These are phyloP conservation scores for Abscondita cerata DNA, from an alignment of 2,888 invertebrate species.

Conservation along the genomic window DNA sequence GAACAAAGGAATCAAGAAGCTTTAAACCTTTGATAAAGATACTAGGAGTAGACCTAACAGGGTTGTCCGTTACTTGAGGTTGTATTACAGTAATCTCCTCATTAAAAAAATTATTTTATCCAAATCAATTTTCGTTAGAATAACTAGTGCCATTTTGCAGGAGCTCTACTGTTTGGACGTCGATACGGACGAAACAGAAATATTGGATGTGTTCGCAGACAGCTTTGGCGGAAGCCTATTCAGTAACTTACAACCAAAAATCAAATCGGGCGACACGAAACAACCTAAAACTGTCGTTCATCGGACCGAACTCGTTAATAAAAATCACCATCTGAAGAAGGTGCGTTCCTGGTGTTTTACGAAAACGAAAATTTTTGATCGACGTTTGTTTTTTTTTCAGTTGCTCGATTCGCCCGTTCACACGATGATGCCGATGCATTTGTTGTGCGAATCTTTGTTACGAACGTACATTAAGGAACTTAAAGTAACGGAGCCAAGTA, in stretches of 20 bases:
- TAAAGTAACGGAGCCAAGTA: no score
- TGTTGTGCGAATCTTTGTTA: conserved; percentile 49
- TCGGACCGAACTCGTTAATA: conserved; percentile 43
- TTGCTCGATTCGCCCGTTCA: conserved; percentile 54
- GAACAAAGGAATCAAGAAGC: no score
- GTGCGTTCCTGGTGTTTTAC: conserved; percentile 35
- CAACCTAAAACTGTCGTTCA: conserved; percentile 39
- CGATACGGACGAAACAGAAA: conserved; percentile 40
- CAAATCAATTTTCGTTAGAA: no score
- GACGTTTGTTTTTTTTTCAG: conserved; percentile 37
- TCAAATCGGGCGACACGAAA: conserved; percentile 29
- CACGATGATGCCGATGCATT: conserved; percentile 53
- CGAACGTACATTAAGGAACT: conserved; percentile 49
- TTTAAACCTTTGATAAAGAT: no score
- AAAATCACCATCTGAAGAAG: conserved; percentile 46
- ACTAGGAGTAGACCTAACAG: no score
- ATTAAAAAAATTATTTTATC: no score
- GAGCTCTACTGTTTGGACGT: conserved; percentile 51
- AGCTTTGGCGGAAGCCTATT: conserved; percentile 43
- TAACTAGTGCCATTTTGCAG: no score
- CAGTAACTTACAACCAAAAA: conserved; percentile 44
- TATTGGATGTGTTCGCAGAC: conserved; percentile 28
- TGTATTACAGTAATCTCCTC: no score
- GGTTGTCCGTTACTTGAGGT: no score
- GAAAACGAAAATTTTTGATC: not conserved